Evolutionary conservation across 2,888 invertebrate genomes (phyloP), one percentile per base, ranked within the genome.

Genomic region (Panorpa germanica): DNA sequence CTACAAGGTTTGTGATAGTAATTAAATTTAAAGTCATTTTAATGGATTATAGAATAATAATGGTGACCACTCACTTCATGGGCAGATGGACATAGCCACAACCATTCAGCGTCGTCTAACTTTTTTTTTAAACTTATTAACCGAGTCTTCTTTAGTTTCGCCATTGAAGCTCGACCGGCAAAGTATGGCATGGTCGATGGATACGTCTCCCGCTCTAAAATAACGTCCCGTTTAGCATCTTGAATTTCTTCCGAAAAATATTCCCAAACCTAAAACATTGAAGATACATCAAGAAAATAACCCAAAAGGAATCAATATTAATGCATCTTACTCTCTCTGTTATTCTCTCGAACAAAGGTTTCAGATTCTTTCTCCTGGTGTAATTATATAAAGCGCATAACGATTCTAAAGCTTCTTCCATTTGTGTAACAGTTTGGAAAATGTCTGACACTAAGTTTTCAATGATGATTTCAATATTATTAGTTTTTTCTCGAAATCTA

Each of bases 361-460:
- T 66, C 29, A 86, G 57, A 9, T 71, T 74, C 42, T 74, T 70
- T 30, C 86, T 62, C 38, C 70, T 70, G 1, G 77, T 70, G 42
- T 80, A 82, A 46, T 77, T 78, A 45, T 77, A 67, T 41, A 85
- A 66, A 0, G 75, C 70, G 40, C 70, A 77, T 4, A 90, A 55
- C 2, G 76, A 65, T 36, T 81, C 70, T 6, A 90, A 63, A 0
- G 75, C 81, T 43, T 85, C 81, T 41, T 81, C 80, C 1, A 85
- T 69, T 39, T 80, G 80, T 29, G 71, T 73, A 5, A 82, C 67
- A 5, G 71, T 67, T 39, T 75, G 72, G 46, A 88, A 88, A 1
- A 80, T 74, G 1, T 70, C 65, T 26, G 72, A 68, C 22, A 83
- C 71, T 5, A 86, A 59, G 45, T 86, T 85, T 48, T 85, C 81